Base-by-base conservation (phyloP, 2,888 invertebrate genomes). In the Alloplasta piceator region DNA sequence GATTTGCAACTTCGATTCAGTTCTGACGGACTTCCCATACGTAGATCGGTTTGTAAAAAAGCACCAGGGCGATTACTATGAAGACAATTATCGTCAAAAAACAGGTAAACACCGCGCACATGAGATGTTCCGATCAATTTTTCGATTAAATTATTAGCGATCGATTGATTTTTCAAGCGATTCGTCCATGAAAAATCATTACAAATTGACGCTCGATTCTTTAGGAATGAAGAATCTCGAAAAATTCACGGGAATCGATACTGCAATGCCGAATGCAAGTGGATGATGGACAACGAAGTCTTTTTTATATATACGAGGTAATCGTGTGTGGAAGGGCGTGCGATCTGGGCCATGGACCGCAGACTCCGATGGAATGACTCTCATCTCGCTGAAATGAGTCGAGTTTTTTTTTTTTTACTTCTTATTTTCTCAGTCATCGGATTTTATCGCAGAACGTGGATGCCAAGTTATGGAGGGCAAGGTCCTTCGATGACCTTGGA, bases 321-420 rank as follows among this genome's bases (percentile, higher is more conserved):
- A 82, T 70, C 41, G 52, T 79, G 26, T 26, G 85, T 89, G 86
- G 90, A 90, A 91, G 90, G 91, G 89, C 89, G 86, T 77, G 58
- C 56, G 80, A 92, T 89, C 90, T 91, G 90, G 91, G 92, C 91
- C 92, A 92, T 86, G 92, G 92, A 90, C 90, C 89, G 84, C 77
- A 83, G 64, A 72, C 56, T 76, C 77, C 74, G 75, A 56, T 66
- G 38, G 26, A 46, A 26, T 58, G 78, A 76, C 63, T 82, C 81
- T 84, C 80, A 83, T 82, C 81, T 84, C 80, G 83, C 82, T 81
- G 77, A 81, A 75, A 48, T 78, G 78, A 56, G 73, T 48, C 64
- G 58, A 63, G 61, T 63, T 82, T 1, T 26, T 26, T 80, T 84
- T 82, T 77, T 67, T 63, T 68, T n/a, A 36, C 26, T 74, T 75